These are phyloP conservation scores for Drosophila prolongata DNA, from an alignment of 2,888 invertebrate genomes.

Conservation along the genomic window DNA sequence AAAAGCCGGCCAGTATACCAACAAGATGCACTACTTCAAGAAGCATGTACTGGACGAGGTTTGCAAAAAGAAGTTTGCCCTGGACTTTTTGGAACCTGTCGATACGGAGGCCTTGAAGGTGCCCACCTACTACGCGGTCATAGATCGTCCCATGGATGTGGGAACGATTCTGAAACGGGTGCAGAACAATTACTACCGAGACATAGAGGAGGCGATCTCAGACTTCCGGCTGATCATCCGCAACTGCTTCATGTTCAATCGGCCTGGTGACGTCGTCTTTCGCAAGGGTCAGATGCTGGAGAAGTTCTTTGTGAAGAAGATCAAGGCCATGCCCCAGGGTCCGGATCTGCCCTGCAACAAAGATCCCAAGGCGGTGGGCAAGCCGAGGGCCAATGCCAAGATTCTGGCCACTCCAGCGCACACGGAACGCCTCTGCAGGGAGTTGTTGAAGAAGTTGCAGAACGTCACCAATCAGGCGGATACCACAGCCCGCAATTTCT, in stretches of 20 bases:
- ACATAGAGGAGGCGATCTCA: slow-evolving; percentile 18
- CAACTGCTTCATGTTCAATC: slow-evolving; percentile 51
- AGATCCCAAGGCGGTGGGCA: slow-evolving; percentile 30
- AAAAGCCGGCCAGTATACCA: slow-evolving; percentile 40
- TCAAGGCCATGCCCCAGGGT: slow-evolving; percentile 29
- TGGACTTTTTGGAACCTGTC: slow-evolving; percentile 52
- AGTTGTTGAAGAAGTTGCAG: slow-evolving; percentile 40
- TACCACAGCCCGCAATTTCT: slow-evolving; percentile 31
- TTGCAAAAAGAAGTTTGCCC: slow-evolving; percentile 41
- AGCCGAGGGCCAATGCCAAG: neutral
- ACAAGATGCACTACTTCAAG: slow-evolving; percentile 48
- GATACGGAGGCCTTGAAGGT: slow-evolving; percentile 30
- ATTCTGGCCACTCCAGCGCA: neutral
- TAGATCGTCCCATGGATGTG: slow-evolving; percentile 47
- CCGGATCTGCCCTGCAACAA: slow-evolving; percentile 16
- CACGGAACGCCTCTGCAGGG: slow-evolving; percentile 31
- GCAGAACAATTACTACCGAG: slow-evolving; percentile 43
- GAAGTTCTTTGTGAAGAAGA: slow-evolving; percentile 32
- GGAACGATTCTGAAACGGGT: slow-evolving; percentile 48
- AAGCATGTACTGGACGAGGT: slow-evolving; percentile 42
- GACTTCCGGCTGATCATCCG: slow-evolving; percentile 39
- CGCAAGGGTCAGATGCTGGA: slow-evolving; percentile 50
- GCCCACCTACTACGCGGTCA: slow-evolving; percentile 44
- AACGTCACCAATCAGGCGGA: slow-evolving; percentile 20
- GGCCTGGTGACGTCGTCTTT: slow-evolving; percentile 10